Percentiles rank a stretch among this genome's conserved stretches.
Conservation (phyloP, 1,140 invertebrate species). For the Scylla paramamosain region DNA sequence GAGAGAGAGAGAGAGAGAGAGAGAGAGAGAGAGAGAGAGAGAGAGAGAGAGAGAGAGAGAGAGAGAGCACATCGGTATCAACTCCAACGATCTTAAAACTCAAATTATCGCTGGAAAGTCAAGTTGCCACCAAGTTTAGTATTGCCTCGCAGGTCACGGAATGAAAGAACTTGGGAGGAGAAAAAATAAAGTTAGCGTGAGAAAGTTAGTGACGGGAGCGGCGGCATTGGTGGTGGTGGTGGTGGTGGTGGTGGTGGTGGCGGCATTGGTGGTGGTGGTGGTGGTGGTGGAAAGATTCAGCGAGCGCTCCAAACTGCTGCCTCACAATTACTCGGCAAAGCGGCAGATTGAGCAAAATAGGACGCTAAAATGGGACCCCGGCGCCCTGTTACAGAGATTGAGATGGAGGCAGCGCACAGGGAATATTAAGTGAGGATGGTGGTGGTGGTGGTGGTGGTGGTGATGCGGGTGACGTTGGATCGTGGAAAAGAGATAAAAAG, state of each 20-base stretch:
- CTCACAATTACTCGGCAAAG: constrained; percentile 11
- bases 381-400: neutral
- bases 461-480: too few relatives aligned
- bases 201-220: neutral
- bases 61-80: neutral
- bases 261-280: neutral
- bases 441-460: too few relatives aligned
- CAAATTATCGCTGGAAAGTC: constrained; percentile 13
- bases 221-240: neutral
- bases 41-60: constrained; percentile 25
- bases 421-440: neutral
- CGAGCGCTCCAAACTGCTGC: neutral
- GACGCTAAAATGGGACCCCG: neutral
- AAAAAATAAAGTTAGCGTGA: neutral
- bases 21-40: too few relatives aligned
- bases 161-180: neutral
- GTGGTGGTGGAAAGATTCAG: neutral
- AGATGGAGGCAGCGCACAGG: neutral
- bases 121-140: neutral
- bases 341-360: neutral
- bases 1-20: too few relatives aligned
- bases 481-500: too few relatives aligned
- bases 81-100: neutral
- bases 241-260: neutral
- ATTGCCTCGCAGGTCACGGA: neutral